These are phyloP conservation scores for Anguilla megastoma DNA, from an alignment of 2,797 vertebrate genomes.

Conservation along the genomic window DNA sequence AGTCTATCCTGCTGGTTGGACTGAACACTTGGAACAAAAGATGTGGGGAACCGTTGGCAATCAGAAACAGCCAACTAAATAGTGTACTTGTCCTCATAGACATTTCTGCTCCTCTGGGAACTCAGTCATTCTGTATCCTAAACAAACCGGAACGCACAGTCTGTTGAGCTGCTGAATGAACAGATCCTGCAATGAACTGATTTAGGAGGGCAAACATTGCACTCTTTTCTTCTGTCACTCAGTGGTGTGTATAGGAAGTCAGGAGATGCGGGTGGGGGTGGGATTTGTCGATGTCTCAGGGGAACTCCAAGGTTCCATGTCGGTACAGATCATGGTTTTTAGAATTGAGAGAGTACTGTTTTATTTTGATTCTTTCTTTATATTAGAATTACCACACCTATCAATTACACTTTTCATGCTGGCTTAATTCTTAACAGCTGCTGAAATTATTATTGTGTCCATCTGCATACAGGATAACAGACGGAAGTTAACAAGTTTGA, in stretches of 20 bases:
- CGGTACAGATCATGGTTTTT: background rate
- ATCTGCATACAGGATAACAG: background rate
- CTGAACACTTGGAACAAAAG: background rate
- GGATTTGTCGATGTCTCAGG: background rate
- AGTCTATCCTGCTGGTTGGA: background rate
- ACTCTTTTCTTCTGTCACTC: conserved; percentile 24
- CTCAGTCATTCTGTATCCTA: conserved; percentile 62
- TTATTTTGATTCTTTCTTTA: background rate
- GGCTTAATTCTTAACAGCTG: background rate
- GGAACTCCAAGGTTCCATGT: conserved; percentile 1
- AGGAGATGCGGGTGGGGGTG: background rate
- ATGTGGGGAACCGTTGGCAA: conserved; percentile 34
- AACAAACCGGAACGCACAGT: conserved; percentile 56
- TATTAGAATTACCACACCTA: background rate
- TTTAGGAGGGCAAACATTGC: conserved; percentile 59
- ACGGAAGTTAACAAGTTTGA: background rate
- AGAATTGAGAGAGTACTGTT: background rate
- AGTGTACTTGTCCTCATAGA: conserved; percentile 46
- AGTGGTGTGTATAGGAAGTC: conserved; percentile 39
- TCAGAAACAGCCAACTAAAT: conserved; percentile 56
- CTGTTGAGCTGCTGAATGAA: conserved; percentile 51
- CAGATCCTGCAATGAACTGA: conserved; percentile 38
- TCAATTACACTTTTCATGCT: background rate
- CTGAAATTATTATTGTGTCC: background rate
- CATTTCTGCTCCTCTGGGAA: conserved; percentile 55